Evolutionary conservation across 2,113 vertebrate species (phyloP).

Genomic region (Trematomus loennbergii): DNA sequence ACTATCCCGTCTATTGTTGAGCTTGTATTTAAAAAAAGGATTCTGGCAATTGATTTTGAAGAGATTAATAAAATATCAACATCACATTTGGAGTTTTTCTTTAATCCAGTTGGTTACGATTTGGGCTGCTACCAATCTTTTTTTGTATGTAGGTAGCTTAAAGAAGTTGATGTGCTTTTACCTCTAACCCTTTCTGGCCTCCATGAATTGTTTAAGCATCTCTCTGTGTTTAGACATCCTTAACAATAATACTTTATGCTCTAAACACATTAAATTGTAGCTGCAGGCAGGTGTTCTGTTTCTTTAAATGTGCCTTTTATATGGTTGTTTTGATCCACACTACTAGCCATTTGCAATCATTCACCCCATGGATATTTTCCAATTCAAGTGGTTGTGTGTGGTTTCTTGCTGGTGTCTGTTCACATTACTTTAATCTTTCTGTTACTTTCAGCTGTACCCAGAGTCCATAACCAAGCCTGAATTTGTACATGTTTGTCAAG

Average conservation of each 20-base stretch:
- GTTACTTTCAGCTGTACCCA: not conserved
- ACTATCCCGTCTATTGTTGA: not conserved
- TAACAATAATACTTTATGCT: not conserved
- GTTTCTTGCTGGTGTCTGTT: not conserved
- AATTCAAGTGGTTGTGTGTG: not conserved
- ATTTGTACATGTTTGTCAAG: too few relatives aligned
- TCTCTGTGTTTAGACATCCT: conserved; percentile 3
- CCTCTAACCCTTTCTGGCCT: not conserved
- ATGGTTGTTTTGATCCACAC: not conserved
- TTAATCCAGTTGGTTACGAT: not conserved
- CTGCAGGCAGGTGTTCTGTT: conserved; percentile 9
- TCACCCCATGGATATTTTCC: not conserved
- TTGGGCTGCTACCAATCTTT: not conserved
- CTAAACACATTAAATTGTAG: not conserved
- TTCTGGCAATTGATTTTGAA: too few relatives aligned
- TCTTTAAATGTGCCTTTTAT: not conserved
- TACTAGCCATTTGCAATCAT: not conserved
- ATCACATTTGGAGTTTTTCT: not conserved
- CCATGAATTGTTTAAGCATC: not conserved
- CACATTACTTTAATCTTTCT: not conserved
- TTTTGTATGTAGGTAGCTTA: not conserved
- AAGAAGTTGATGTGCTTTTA: too few relatives aligned
- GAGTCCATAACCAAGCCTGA: not conserved
- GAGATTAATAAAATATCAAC: too few relatives aligned
- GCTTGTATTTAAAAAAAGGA: not conserved